phyloP scores from a whole-genome alignment of 2,888 invertebrate genomes.

The Lumbricus terrestris region DNA sequence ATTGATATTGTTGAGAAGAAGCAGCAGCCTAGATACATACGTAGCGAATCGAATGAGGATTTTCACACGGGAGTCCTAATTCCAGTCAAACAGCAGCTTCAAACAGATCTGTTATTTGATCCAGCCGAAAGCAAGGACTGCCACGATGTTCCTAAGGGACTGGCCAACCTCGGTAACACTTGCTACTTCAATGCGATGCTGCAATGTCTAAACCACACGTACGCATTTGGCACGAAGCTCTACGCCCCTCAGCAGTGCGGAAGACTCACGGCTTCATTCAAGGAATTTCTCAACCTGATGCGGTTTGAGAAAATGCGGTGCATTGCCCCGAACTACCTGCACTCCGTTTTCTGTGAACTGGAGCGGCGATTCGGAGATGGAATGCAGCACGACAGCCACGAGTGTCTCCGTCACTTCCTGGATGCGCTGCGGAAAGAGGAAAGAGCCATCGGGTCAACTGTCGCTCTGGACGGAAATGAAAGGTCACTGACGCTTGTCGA shows the following conservation, averaged over 20 bases:
- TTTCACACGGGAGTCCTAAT: neutral
- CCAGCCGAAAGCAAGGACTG: neutral
- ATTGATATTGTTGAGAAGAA: neutral
- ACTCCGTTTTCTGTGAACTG: neutral
- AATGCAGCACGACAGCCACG: neutral
- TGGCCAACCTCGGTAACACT: neutral
- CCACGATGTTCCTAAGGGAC: neutral
- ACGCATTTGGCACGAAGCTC: neutral
- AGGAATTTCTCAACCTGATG: neutral
- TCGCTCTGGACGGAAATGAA: neutral
- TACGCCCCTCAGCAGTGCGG: neutral
- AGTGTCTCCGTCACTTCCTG: conserved; percentile 7
- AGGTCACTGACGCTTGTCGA: neutral
- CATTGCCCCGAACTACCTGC: neutral
- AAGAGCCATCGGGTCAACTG: neutral
- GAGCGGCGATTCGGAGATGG: neutral
- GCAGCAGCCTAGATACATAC: neutral
- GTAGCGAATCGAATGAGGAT: neutral
- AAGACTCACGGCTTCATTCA: neutral
- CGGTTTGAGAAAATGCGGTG: neutral
- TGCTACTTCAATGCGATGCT: neutral
- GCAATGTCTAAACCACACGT: neutral
- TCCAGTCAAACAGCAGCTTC: neutral
- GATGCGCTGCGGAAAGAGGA: neutral
- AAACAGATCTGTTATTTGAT: neutral